Evolutionary conservation across 2,797 vertebrate genomes (phyloP).

Genomic region (Helicolenus hilgendorfi): DNA sequence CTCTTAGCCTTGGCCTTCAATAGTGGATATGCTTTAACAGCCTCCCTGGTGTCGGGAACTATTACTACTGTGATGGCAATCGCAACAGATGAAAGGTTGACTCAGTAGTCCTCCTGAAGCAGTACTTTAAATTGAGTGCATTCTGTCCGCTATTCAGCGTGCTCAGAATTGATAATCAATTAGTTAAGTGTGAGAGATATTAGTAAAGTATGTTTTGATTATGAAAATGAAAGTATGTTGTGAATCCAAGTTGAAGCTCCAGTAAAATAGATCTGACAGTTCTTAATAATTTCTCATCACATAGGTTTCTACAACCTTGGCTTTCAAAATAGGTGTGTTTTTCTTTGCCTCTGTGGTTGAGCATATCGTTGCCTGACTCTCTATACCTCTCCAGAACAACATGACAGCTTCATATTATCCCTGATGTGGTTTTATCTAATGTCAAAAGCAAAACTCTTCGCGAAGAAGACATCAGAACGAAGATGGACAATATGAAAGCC

Average conservation of each 20-base stretch:
- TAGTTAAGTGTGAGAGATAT: background rate
- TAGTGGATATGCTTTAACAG: conserved; percentile 54
- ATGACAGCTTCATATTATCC: conserved; percentile 26
- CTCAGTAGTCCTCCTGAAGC: conserved; percentile 10
- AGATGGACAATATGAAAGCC: conserved; percentile 60
- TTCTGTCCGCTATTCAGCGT: background rate
- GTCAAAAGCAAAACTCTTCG: conserved; percentile 31
- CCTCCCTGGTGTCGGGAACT: conserved; percentile 15
- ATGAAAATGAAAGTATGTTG: background rate
- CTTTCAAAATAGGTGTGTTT: background rate
- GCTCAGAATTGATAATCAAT: background rate
- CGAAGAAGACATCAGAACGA: conserved; percentile 18
- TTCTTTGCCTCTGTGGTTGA: background rate
- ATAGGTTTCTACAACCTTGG: background rate
- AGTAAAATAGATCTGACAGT: background rate
- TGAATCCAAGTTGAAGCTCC: background rate
- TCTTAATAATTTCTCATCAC: background rate
- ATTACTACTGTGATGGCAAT: conserved; percentile 27
- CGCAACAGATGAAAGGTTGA: conserved; percentile 29
- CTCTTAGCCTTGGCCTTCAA: conserved; percentile 53
- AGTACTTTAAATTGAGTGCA: background rate
- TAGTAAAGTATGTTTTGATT: background rate
- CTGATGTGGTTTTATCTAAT: conserved; percentile 18
- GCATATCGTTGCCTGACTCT: background rate
- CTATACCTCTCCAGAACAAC: background rate